Evolutionary conservation across 2,888 invertebrate genomes (phyloP), one percentile per base, ranked within the genome.

Genomic region (Crossocerus cetratus): DNA sequence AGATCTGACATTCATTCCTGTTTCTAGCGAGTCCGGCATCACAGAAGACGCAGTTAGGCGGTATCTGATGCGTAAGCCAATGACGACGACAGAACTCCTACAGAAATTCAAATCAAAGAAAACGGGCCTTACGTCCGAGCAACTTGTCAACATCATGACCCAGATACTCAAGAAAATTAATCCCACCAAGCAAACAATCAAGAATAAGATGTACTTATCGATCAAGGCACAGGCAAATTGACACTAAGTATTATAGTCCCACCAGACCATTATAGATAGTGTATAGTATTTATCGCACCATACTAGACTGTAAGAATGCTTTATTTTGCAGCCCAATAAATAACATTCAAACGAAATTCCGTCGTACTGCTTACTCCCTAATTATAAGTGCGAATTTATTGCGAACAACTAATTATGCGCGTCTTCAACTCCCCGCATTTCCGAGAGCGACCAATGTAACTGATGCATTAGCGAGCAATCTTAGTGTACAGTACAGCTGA

Each of bases 101-200:
- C 97, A 97, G 78, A 99, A 99, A 91, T 98, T 99, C 92, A 98
- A 97, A 89, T 96, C 96, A 49, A 98, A 98, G 91, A 96, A 97
- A 86, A 96, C 96, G 11, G 97, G 97, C 3, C 93, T 98, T 61
- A 95, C 95, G 67, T 96, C 96, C 79, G 97, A 98, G 77, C 96
- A 98, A 69, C 93, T 99, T 69, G 98, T 98, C 0, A 96, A 96
- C 86, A 95, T 96, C 45, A 97, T 99, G 94, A 98, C 98, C 5
- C 96, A 97, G 88, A 97, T 99, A 80, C 92, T 99, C 69, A 98
- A 98, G 91, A 94, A 96, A 86, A 96, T 99, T 87, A 98, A 98
- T 92, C 98, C 98, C 0, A 94, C 96, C 65, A 97, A 96, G 85
- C 96, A 97, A 89, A 97, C 95, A 49, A 95, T 98, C 77, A 97